phyloP scores from a whole-genome alignment of 2,888 invertebrate genomes.

The Nemoura dubitans region DNA sequence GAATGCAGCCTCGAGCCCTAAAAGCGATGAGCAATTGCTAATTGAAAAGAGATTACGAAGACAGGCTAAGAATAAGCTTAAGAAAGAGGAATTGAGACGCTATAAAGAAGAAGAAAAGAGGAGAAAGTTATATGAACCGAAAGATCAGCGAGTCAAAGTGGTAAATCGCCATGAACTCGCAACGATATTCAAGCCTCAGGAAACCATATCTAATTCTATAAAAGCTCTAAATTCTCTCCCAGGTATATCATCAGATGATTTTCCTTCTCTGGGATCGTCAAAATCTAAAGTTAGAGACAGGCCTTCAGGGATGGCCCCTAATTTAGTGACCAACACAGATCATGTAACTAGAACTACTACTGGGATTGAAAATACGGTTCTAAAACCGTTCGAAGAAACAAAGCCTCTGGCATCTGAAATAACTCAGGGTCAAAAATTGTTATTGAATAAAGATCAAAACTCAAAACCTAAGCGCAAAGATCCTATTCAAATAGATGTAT shows the following conservation, averaged over 20 bases:
- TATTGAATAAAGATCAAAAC: background rate
- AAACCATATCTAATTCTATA: background rate
- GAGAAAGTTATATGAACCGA: conserved; percentile 18
- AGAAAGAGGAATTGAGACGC: conserved; percentile 27
- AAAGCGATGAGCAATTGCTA: background rate
- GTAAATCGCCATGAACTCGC: background rate
- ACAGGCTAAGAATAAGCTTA: conserved; percentile 34
- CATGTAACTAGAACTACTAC: background rate
- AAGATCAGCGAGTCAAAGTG: conserved; percentile 16
- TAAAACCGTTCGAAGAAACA: background rate
- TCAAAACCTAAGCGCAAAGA: conserved; percentile 19
- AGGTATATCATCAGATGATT: background rate
- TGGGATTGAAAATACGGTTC: background rate
- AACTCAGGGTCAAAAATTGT: background rate
- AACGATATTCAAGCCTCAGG: background rate
- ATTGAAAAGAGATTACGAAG: background rate
- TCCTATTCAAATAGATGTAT: conserved; percentile 28
- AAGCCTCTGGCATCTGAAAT: background rate
- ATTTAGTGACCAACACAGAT: no score
- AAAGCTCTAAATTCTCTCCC: background rate
- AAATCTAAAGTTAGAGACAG: conserved; percentile 14
- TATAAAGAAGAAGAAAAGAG: conserved; percentile 21
- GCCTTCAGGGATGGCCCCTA: background rate
- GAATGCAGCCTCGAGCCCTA: background rate
- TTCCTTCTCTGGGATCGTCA: background rate